Evolutionary conservation across 2,888 invertebrate species (phyloP).

Genomic region (Hyposoter didymator): DNA sequence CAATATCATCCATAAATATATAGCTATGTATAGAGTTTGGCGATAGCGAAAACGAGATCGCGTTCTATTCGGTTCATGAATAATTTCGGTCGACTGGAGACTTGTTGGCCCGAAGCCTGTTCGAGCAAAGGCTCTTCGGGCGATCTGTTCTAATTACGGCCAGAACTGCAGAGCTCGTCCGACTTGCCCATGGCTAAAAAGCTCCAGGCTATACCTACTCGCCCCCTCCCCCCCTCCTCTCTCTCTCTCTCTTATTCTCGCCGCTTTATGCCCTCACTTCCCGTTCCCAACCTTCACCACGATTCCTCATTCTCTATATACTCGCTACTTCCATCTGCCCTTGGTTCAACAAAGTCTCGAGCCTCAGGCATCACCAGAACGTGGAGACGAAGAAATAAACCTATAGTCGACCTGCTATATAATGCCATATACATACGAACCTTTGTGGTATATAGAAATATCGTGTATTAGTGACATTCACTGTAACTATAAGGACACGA

Average conservation of each 20-base stretch:
- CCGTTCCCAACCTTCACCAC: slow-evolving; percentile 71
- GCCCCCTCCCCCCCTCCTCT: slow-evolving; percentile 64
- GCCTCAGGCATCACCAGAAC: slow-evolving; percentile 62
- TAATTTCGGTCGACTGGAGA: slow-evolving; percentile 83
- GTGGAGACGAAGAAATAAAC: slow-evolving; percentile 69
- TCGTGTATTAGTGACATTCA: neutral
- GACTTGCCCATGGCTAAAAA: slow-evolving; percentile 54
- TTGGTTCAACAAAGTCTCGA: slow-evolving; percentile 72
- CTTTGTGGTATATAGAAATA: slow-evolving; percentile 20
- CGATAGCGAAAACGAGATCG: slow-evolving; percentile 58
- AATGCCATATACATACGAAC: slow-evolving; percentile 35
- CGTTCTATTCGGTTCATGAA: slow-evolving; percentile 80
- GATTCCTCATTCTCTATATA: slow-evolving; percentile 60
- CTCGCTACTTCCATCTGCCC: slow-evolving; percentile 72
- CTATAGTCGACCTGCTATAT: slow-evolving; percentile 55
- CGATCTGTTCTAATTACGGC: slow-evolving; percentile 84
- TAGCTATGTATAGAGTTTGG: slow-evolving; percentile 42
- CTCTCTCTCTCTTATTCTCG: slow-evolving; percentile 45
- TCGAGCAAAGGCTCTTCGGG: slow-evolving; percentile 74
- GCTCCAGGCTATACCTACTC: slow-evolving; percentile 64
- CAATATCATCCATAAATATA: slow-evolving; percentile 42
- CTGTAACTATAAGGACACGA: neutral
- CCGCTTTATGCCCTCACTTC: slow-evolving; percentile 66
- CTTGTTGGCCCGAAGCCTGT: slow-evolving; percentile 81
- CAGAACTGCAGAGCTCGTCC: slow-evolving; percentile 79